Conservation (phyloP, 1,140 invertebrate genomes). For the Melipona quadrifasciata region DNA sequence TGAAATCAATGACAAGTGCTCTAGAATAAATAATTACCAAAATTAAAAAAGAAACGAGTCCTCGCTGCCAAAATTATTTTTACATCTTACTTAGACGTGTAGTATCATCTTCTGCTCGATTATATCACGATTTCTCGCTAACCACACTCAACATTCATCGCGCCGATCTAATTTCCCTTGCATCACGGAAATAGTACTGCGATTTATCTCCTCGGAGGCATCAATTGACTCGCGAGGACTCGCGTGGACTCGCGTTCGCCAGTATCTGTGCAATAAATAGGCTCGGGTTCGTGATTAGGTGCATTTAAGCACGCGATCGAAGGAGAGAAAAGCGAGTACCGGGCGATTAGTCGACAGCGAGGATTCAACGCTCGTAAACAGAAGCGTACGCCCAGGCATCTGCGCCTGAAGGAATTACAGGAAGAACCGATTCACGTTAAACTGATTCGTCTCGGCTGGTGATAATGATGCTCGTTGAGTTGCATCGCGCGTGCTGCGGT, state of each 20-base stretch:
- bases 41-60: too few relatives aligned
- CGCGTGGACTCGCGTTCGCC: neutral
- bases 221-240: neutral
- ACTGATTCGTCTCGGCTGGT: constrained; percentile 18
- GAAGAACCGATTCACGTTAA: constrained; percentile 30
- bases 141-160: neutral
- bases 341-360: constrained; percentile 2
- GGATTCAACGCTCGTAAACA: constrained; percentile 20
- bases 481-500: constrained; percentile 21
- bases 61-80: too few relatives aligned
- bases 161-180: neutral
- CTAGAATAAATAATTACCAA: too few relatives aligned
- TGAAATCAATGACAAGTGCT: too few relatives aligned
- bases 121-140: neutral
- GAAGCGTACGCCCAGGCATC: constrained; percentile 24
- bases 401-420: constrained; percentile 12
- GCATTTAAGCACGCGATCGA: neutral
- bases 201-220: neutral
- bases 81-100: too few relatives aligned
- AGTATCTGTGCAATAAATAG: neutral
- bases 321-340: neutral
- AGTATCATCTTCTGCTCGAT: too few relatives aligned
- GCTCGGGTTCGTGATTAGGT: neutral
- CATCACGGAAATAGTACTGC: neutral
- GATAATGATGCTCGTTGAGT: constrained; percentile 14